Evolutionary conservation across 2,797 vertebrate species (phyloP), one percentile per base, ranked within the genome.

Genomic region (Aythya fuligula): DNA sequence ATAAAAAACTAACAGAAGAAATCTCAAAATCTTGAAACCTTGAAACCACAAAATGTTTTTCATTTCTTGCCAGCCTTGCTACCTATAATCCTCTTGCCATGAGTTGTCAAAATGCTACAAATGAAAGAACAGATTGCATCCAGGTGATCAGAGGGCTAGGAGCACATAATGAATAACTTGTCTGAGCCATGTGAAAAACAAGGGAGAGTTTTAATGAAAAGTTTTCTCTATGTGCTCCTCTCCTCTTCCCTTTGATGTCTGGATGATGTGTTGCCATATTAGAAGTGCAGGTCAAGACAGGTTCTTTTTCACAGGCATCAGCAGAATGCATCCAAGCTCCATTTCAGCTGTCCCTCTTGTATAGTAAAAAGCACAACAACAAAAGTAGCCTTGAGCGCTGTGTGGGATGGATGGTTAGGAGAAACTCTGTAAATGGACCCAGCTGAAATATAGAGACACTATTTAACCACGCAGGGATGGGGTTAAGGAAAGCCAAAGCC

Each of bases 161-260:
- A 87, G 18, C 14, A 70, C 4, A 57, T 84, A 91, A 95, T 56
- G 11, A 94, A 74, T 64, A 53, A 5, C 61, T 79, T 83, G 17
- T 32, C 39, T 74, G 58, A 84, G 65, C 57, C 76, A 83, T 77
- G 21, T 9, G 9, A 67, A 83, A 85, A 94, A 77, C 61, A 83
- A 79, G 5, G 9, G 39, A 65, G 53, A 67, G 8, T 74, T 90
- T 74, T 67, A 56, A 61, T 75, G 83, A 84, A 81, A 80, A 88
- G 30, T 60, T 54, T 64, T 39, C 53, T 67, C 30, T 22, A 15
- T 38, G 2, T 69, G 25, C 34, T 74, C 8, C n/a, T 49, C 36
- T 79, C 34, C 47, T 74, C 61, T 80, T 53, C 8, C 41, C 73
- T 93, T 93, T 94, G 77, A 86, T 84, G 13, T 86, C 19, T 58